Evolutionary conservation across 2,797 vertebrate genomes (phyloP), one percentile per base, ranked within the genome.

Genomic region (Cirrhinus mrigala): DNA sequence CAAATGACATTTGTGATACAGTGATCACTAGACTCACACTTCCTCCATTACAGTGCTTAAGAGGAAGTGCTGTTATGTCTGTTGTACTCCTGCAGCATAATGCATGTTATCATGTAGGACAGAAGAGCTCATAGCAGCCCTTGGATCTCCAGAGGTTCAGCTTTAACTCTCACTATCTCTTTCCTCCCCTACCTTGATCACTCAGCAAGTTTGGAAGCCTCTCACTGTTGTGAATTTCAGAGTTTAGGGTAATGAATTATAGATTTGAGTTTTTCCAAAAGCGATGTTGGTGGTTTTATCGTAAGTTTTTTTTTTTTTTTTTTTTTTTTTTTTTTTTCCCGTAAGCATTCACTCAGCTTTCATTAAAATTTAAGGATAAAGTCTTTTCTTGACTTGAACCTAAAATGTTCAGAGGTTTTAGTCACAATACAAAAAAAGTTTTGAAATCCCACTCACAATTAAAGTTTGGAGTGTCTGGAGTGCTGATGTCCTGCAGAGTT

Each of bases 271-370:
- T 87, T 79, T 85, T 79, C 48, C 44, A 52, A 68, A 83, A 78
- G 75, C 9, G 48, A 87, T 48, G 73, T 50, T 85, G 27, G 24
- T 40, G 68, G 73, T 79, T 85, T 75, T 77, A 24, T 66, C 44
- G 5, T 20, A 69, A 81, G 33, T 79, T 79, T 58, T 60, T 60
- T 24, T 52, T 68, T 68, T 33, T 8, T 22, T 58, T 4, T 54
- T 4, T 18, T 56, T 56, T 22, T 6, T 20, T 8, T 56, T 22
- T 18, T 9, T 56, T 56, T 18, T 27, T 46, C 66, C 9, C 52
- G 58, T 80, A 82, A 87, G 85, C 82, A 81, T 84, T 82, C 81
- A 78, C 71, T 73, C 52, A 58, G 70, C 70, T 46, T 77, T 87
- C 76, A 80, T 89, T 62, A 76, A 85, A 75, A 64, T 85, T 80